Evolutionary conservation across 2,113 vertebrate species (phyloP).

Genomic region (Xenopus laevis): DNA sequence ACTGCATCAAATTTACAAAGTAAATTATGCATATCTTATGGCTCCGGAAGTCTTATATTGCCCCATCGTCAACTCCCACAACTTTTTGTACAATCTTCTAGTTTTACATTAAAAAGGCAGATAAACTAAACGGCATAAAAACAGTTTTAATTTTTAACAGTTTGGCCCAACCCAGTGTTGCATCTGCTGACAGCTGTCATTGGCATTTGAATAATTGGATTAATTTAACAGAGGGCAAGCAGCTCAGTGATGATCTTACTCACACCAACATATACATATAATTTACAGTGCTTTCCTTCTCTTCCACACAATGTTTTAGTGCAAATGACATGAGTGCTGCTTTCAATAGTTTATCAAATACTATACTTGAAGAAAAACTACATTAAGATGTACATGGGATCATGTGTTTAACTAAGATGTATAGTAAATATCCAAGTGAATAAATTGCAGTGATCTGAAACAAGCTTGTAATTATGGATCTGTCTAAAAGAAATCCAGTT

Average conservation of each 20-base stretch:
- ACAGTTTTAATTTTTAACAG: conserved; percentile 83
- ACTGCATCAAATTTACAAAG: conserved; percentile 72
- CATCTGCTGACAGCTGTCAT: conserved; percentile 79
- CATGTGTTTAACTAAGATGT: background rate
- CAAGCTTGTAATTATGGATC: background rate
- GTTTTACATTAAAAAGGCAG: conserved; percentile 86
- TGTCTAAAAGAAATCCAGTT: background rate
- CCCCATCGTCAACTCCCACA: conserved; percentile 83
- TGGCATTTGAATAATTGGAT: conserved; percentile 93
- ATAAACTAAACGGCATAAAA: conserved; percentile 83
- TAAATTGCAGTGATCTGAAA: conserved; percentile 16
- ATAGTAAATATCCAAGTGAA: too few species aligned
- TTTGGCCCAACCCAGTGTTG: conserved; percentile 72
- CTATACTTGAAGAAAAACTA: conserved; percentile 17
- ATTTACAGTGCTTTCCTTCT: conserved; percentile 36
- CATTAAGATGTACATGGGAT: conserved; percentile 36
- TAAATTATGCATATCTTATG: conserved; percentile 94
- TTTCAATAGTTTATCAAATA: background rate
- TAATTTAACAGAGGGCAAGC: conserved; percentile 80
- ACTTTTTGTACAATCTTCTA: conserved; percentile 82
- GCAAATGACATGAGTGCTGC: background rate
- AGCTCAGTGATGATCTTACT: conserved; percentile 26
- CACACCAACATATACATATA: conserved; percentile 26
- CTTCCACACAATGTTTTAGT: conserved; percentile 45
- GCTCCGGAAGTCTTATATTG: conserved; percentile 75